Evolutionary conservation across 2,888 invertebrate genomes (phyloP).

Genomic region (Andricus quercusramuli): DNA sequence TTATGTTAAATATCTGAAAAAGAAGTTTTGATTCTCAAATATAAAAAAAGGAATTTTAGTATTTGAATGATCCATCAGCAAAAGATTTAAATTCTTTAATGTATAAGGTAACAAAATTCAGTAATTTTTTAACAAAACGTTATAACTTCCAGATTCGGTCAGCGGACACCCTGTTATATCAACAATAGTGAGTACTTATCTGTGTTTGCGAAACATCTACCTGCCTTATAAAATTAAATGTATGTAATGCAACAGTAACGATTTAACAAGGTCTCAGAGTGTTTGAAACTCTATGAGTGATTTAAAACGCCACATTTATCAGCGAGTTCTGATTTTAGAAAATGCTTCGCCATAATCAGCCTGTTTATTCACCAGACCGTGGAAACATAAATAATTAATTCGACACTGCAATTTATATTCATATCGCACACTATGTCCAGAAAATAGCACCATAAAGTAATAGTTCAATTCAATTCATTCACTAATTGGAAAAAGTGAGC

Average conservation of each 20-base stretch:
- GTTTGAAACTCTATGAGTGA: not conserved
- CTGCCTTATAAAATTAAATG: not conserved
- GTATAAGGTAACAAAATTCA: too few species aligned
- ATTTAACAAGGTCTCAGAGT: not conserved
- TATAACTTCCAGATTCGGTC: too few species aligned
- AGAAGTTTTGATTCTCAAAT: too few species aligned
- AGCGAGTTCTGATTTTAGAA: constrained; percentile 7
- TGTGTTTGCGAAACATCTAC: not conserved
- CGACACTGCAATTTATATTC: constrained; percentile 1
- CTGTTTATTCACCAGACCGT: not conserved
- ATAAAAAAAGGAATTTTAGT: too few species aligned
- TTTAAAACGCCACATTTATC: not conserved
- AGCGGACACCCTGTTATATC: not conserved
- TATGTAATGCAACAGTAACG: not conserved
- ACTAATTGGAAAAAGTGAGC: not conserved
- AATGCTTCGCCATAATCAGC: not conserved
- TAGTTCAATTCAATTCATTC: not conserved
- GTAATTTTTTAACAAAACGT: too few species aligned
- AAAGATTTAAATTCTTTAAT: too few species aligned
- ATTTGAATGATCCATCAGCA: too few species aligned
- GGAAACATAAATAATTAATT: not conserved
- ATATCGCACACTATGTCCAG: not conserved
- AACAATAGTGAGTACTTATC: too few species aligned
- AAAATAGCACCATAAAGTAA: not conserved
- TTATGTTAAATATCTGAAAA: too few species aligned